Percentiles rank a stretch among this genome's conserved stretches.
These are phyloP conservation scores for Pseudomyrmex gracilis DNA, from an alignment of 1,140 invertebrate genomes.

Conservation along the genomic window DNA sequence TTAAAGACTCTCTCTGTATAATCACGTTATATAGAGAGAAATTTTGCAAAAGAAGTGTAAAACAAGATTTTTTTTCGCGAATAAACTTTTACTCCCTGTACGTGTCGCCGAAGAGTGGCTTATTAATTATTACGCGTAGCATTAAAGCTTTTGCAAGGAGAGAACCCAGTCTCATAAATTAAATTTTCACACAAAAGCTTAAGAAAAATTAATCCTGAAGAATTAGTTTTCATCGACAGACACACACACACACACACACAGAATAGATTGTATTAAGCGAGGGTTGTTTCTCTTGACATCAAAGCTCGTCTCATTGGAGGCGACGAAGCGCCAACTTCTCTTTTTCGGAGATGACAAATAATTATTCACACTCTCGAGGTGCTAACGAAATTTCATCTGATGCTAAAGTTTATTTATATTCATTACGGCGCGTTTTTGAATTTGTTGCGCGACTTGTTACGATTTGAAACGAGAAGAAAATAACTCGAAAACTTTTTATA, in stretches of 20 bases:
- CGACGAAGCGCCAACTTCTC: neutral
- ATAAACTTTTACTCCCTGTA: too few species aligned
- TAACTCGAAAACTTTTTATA: neutral
- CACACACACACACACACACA: too few species aligned
- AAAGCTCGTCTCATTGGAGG: neutral
- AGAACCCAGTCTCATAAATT: neutral
- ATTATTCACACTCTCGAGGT: slow-evolving; percentile 29
- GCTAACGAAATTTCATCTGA: slow-evolving; percentile 24
- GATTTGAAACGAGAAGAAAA: slow-evolving; percentile 31
- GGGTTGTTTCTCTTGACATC: slow-evolving; percentile 15
- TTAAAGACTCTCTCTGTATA: too few species aligned
- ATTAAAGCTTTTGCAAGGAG: neutral
- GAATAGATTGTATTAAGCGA: neutral
- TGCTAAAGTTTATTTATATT: slow-evolving; percentile 22
- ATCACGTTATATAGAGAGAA: too few species aligned
- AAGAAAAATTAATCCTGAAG: neutral
- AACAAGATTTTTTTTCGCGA: too few species aligned
- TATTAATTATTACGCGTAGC: too few species aligned
- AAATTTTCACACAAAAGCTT: neutral
- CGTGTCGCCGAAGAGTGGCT: too few species aligned
- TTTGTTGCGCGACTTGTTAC: slow-evolving; percentile 30
- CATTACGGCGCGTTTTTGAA: slow-evolving; percentile 2
- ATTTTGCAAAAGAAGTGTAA: too few species aligned
- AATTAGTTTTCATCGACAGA: slow-evolving; percentile 14
- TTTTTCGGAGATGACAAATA: slow-evolving; percentile 27